phyloP scores from a whole-genome alignment of 2,888 invertebrate genomes.

The Exephanes ischioxanthus region DNA sequence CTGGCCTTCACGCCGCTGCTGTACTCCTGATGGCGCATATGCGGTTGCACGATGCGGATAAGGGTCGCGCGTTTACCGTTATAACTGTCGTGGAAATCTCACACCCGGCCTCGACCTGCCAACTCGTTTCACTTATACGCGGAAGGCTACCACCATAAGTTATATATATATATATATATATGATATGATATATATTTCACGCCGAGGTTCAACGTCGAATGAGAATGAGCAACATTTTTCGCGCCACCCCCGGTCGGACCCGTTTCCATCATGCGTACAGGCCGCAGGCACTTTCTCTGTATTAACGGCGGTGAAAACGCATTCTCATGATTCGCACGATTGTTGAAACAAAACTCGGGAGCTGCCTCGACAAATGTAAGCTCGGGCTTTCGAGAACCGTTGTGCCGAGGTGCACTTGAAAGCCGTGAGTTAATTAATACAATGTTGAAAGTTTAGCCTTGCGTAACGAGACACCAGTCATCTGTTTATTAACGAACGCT shows the following conservation, averaged over 20 bases:
- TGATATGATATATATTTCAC: constrained; percentile 12
- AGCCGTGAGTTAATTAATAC: constrained; percentile 8
- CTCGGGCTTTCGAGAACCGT: neutral
- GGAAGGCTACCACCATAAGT: neutral
- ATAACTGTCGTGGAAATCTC: constrained; percentile 11
- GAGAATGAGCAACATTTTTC: constrained; percentile 14
- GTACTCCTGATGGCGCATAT: constrained; percentile 31
- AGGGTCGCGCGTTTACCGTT: constrained; percentile 41
- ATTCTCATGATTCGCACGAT: constrained; percentile 4
- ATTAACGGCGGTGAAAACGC: neutral
- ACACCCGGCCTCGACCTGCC: constrained; percentile 20
- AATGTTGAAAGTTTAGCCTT: neutral
- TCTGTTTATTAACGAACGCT: constrained; percentile 4
- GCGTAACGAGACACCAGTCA: neutral
- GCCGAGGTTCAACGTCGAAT: neutral
- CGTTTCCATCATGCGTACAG: neutral
- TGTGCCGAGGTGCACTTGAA: neutral
- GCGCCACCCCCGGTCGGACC: neutral
- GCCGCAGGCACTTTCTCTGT: neutral
- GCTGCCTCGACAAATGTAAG: neutral
- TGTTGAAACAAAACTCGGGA: neutral
- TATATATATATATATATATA: too few species aligned
- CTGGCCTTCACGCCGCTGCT: neutral
- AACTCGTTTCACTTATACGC: constrained; percentile 31
- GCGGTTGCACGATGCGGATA: constrained; percentile 48